Conservation (phyloP, 1,140 invertebrate species). For the Anadara kagoshimensis region DNA sequence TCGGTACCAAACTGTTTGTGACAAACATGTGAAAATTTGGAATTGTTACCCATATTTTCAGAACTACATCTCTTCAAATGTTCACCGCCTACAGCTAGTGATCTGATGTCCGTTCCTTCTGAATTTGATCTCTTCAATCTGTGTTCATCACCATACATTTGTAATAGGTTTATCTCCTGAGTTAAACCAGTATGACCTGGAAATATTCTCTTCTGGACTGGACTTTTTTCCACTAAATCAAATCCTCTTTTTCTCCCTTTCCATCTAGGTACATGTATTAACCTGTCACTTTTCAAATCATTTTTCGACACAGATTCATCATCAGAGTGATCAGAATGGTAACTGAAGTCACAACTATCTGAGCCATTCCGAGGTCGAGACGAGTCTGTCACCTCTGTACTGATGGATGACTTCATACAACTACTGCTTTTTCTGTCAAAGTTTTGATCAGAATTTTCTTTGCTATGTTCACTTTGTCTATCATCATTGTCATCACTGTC, state of each 20-base stretch:
- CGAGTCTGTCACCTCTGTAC: too few relatives aligned
- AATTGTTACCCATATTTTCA: background rate
- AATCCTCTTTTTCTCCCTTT: slow-evolving; percentile 49
- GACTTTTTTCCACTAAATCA: slow-evolving; percentile 46
- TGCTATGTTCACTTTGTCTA: background rate
- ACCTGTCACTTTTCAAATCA: background rate
- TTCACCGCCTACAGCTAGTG: too few relatives aligned
- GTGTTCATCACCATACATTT: slow-evolving; percentile 53
- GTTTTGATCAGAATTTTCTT: slow-evolving; percentile 7
- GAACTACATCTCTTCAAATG: too few relatives aligned
- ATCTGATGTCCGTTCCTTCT: background rate
- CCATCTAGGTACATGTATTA: slow-evolving; percentile 6
- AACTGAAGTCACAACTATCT: slow-evolving; percentile 21
- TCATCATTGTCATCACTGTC: slow-evolving; percentile 46
- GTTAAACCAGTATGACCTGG: slow-evolving; percentile 50
- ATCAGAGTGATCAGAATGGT: slow-evolving; percentile 51
- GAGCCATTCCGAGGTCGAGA: too few relatives aligned
- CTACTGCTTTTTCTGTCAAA: background rate
- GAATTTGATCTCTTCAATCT: slow-evolving; percentile 49
- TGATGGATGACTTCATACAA: too few relatives aligned
- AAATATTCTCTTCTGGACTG: slow-evolving; percentile 15
- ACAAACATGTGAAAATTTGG: background rate
- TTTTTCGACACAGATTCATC: slow-evolving; percentile 5
- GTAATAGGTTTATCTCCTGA: slow-evolving; percentile 46
- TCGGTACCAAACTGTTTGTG: slow-evolving; percentile 8